Percentiles rank a stretch among this genome's conserved stretches.
Conservation (phyloP, 2,797 vertebrate genomes). For the Anisognathus igniventris region DNA sequence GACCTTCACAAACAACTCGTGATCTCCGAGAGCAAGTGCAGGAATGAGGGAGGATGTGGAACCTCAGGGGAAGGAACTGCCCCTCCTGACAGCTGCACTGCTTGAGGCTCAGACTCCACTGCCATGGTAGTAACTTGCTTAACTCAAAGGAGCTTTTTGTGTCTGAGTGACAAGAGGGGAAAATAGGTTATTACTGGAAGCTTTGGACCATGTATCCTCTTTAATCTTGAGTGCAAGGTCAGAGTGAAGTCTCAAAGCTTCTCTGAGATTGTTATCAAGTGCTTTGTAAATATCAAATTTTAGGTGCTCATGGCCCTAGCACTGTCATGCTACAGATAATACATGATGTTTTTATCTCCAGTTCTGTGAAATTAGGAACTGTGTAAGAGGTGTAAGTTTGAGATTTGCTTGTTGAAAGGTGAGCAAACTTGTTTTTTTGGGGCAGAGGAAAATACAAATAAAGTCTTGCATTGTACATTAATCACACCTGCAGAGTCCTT, state of each 20-base stretch:
- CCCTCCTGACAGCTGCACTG: background rate
- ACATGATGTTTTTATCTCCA: background rate
- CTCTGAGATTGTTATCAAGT: background rate
- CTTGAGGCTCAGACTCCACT: background rate
- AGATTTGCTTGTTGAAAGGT: background rate
- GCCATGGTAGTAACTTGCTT: background rate
- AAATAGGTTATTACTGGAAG: background rate
- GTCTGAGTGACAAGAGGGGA: background rate
- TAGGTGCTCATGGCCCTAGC: background rate
- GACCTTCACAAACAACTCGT: background rate
- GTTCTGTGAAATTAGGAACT: background rate
- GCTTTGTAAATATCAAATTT: background rate
- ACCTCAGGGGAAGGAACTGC: background rate
- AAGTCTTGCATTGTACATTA: background rate
- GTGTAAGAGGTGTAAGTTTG: background rate
- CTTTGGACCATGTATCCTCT: background rate
- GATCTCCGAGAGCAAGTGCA: background rate
- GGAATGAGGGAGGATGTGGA: background rate
- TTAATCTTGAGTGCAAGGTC: background rate
- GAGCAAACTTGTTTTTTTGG: background rate
- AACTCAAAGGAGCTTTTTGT: background rate
- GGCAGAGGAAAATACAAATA: background rate
- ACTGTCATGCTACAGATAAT: background rate
- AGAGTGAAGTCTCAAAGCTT: background rate
- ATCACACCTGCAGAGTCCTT: background rate